Evolutionary conservation across 2,888 invertebrate species (phyloP), one percentile per base, ranked within the genome.

Genomic region (Athalia rosae): DNA sequence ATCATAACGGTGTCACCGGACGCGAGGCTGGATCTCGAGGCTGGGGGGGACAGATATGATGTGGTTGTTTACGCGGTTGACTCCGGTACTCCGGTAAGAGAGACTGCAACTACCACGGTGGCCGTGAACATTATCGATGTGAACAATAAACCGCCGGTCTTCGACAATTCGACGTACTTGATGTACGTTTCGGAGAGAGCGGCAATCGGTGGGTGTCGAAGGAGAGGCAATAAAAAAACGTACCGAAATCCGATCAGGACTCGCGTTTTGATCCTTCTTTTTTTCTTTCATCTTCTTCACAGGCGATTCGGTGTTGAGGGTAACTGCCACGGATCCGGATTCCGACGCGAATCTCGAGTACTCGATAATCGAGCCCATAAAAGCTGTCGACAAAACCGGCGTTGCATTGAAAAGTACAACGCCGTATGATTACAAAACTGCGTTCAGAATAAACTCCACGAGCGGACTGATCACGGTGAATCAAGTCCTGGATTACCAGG

Each of bases 81-180:
- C 83, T 93, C 94, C 45, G 95, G 95, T 0, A 90, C 91, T 9
- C 95, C 95, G 0, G 93, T 95, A 41, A 93, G 93, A 7, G 95
- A 95, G 90, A 95, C 95, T 0, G 95, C 95, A 0, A 95, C 95
- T 0, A 94, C 95, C 0, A 95, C 94, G 0, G 94, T 94, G 0
- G 94, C 93, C 77, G 93, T 96, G 3, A 93, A 92, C 61, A 93
- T 96, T 3, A 91, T 93, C 82, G 95, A 95, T 83, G 94, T 95
- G 0, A 97, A 97, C 83, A 95, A 97, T 85, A 96, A 96, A 85
- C 93, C 95, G 13, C 97, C 97, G 0, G 92, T 91, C 79, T 97
- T 97, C 82, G 93, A 92, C 76, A 91, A 92, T 66, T 89, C 91
- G 4, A 93, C 93, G 80, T 92, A 92, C 74, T 92, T 93, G 0